Percentiles rank a stretch among this genome's conserved stretches.
phyloP scores from a whole-genome alignment of 2,797 vertebrate species.

The Carcharodon carcharias region DNA sequence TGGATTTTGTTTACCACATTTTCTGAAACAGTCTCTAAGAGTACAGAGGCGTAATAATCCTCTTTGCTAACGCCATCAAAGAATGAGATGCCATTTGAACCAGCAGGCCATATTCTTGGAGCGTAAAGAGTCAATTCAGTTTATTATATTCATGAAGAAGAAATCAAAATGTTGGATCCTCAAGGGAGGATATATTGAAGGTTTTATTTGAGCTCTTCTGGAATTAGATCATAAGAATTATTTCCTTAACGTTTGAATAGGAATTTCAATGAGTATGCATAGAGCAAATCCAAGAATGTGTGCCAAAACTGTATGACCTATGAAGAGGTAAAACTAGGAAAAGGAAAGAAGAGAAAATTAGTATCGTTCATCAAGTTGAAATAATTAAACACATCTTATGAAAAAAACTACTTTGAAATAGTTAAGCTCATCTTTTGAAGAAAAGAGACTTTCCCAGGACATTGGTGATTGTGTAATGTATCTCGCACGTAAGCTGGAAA shows the following conservation, averaged over 20 bases:
- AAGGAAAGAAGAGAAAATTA: constrained; percentile 37
- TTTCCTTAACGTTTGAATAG: constrained; percentile 56
- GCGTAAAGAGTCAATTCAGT: constrained; percentile 46
- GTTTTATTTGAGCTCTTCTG: neutral
- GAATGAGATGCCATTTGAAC: constrained; percentile 42
- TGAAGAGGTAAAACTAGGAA: constrained; percentile 68
- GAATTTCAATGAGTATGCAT: constrained; percentile 66
- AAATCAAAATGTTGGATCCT: neutral
- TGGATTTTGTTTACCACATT: neutral
- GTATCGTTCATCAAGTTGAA: neutral
- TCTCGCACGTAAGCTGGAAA: neutral
- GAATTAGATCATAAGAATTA: constrained; percentile 34
- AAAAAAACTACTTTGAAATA: neutral
- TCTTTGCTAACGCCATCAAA: neutral
- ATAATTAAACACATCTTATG: neutral
- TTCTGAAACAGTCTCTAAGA: neutral
- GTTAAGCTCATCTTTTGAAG: neutral
- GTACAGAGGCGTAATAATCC: neutral
- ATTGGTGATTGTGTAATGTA: neutral
- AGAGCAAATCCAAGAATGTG: constrained; percentile 56
- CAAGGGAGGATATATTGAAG: neutral
- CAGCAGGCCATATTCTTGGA: constrained; percentile 44
- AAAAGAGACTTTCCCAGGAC: neutral
- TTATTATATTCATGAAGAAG: neutral
- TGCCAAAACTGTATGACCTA: constrained; percentile 63